Percentiles rank a stretch among this genome's conserved stretches.
Evolutionary conservation across 2,888 invertebrate genomes (phyloP).

Genomic region (Empis livida): DNA sequence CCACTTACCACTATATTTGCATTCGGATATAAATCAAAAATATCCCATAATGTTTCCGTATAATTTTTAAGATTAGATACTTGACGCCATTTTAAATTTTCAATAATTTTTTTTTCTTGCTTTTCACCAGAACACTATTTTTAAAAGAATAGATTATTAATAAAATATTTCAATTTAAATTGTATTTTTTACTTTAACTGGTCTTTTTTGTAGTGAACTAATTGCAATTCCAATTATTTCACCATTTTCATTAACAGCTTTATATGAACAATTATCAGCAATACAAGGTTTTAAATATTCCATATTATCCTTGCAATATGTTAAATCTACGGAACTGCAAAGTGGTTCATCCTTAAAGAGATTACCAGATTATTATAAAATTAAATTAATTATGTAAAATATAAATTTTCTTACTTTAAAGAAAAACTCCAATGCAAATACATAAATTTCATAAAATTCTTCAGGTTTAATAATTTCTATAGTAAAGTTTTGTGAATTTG

Average conservation of each 20-base stretch:
- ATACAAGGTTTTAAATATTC: slow-evolving; percentile 33
- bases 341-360: slow-evolving; percentile 14
- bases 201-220: slow-evolving; percentile 24
- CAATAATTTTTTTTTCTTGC: slow-evolving; percentile 22
- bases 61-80: slow-evolving; percentile 31
- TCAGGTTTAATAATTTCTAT: not conserved
- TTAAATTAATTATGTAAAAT: not conserved
- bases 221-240: slow-evolving; percentile 35
- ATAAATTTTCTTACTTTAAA: not conserved
- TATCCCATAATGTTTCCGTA: slow-evolving; percentile 27
- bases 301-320: slow-evolving; percentile 29
- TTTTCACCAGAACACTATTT: slow-evolving; percentile 12
- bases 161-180: not conserved
- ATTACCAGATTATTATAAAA: no score
- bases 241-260: slow-evolving; percentile 33
- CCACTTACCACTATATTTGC: slow-evolving; percentile 10
- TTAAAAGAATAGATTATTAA: not conserved
- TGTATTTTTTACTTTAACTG: not conserved
- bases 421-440: not conserved
- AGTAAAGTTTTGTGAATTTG: not conserved
- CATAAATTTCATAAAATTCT: not conserved
- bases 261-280: slow-evolving; percentile 34
- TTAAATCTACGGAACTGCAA: slow-evolving; percentile 7
- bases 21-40: slow-evolving; percentile 25
- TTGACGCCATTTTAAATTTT: slow-evolving; percentile 28